Evolutionary conservation across 2,797 vertebrate species (phyloP).

Genomic region (Parambassis ranga): DNA sequence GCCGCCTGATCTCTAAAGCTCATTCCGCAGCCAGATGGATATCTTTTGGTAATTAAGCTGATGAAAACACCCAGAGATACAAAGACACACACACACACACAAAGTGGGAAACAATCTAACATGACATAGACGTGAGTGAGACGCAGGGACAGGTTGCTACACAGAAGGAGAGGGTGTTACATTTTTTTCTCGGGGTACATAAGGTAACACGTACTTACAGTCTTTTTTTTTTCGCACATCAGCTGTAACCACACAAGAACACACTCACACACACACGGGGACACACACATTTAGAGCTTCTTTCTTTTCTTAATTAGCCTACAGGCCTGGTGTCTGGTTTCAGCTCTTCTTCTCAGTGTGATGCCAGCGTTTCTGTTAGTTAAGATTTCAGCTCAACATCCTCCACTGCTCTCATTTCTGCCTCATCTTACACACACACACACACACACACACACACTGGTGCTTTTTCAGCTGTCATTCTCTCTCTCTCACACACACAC

Average conservation of each 20-base stretch:
- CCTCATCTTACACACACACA: conserved; percentile 18
- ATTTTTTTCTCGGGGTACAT: not conserved
- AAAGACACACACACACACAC: conserved; percentile 1
- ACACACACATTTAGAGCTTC: not conserved
- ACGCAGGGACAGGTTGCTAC: not conserved
- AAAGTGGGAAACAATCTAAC: not conserved
- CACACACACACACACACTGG: not conserved
- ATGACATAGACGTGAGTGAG: not conserved
- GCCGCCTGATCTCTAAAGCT: conserved; percentile 35
- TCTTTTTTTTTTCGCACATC: no score
- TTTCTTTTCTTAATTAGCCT: conserved; percentile 65
- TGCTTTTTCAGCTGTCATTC: conserved; percentile 1
- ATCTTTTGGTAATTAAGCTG: conserved; percentile 47
- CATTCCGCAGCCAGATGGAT: conserved; percentile 44
- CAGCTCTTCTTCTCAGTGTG: conserved; percentile 49
- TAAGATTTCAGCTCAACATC: conserved; percentile 65
- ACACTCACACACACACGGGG: not conserved
- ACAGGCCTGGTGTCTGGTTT: conserved; percentile 60
- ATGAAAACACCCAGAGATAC: conserved; percentile 14
- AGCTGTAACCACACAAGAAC: not conserved
- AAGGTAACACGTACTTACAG: not conserved
- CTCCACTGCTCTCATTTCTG: conserved; percentile 44
- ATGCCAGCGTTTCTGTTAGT: conserved; percentile 54
- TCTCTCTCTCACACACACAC: not conserved
- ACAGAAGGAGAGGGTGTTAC: not conserved